Conservation (phyloP, 2,797 vertebrate species). For the Erpetoichthys calabaricus region DNA sequence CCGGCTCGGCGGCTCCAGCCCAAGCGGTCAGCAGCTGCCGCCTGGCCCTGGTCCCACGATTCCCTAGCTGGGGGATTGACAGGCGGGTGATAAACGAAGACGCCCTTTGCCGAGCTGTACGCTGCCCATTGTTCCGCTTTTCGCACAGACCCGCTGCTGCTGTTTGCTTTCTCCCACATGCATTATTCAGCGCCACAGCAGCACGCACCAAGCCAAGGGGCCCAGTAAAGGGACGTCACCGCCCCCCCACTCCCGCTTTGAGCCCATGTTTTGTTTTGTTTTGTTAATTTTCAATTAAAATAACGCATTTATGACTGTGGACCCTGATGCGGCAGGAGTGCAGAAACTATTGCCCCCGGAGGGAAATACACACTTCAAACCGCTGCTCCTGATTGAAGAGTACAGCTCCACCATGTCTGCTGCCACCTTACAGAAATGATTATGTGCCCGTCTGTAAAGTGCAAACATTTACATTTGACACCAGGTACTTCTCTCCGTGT, state of each 20-base stretch:
- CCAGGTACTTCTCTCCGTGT: too few relatives aligned
- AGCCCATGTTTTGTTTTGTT: conserved; percentile 8
- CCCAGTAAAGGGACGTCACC: conserved; percentile 82
- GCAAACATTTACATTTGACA: too few relatives aligned
- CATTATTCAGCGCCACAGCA: conserved; percentile 99
- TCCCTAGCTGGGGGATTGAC: conserved; percentile 98
- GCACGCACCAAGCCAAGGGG: conserved; percentile 90
- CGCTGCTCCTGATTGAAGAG: too few relatives aligned
- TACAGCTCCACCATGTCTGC: too few relatives aligned
- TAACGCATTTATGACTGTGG: conserved; percentile 46
- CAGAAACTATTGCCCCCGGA: too few relatives aligned
- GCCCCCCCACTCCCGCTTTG: conserved; percentile 67
- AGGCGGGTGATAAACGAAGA: conserved; percentile 98
- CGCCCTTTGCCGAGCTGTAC: conserved; percentile 86
- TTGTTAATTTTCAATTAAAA: conserved; percentile 71
- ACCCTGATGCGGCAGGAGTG: too few relatives aligned
- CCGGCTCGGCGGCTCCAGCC: conserved; percentile 55
- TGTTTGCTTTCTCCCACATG: conserved; percentile 99
- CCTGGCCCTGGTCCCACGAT: conserved; percentile 85
- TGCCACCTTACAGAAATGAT: too few relatives aligned
- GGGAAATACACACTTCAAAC: too few relatives aligned
- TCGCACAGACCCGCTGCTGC: conserved; percentile 92
- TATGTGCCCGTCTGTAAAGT: too few relatives aligned
- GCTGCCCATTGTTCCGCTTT: conserved; percentile 74
- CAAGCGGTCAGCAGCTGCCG: conserved; percentile 96